Base-by-base conservation (phyloP, 2,113 vertebrate species). In the Oreocharis arfaki region DNA sequence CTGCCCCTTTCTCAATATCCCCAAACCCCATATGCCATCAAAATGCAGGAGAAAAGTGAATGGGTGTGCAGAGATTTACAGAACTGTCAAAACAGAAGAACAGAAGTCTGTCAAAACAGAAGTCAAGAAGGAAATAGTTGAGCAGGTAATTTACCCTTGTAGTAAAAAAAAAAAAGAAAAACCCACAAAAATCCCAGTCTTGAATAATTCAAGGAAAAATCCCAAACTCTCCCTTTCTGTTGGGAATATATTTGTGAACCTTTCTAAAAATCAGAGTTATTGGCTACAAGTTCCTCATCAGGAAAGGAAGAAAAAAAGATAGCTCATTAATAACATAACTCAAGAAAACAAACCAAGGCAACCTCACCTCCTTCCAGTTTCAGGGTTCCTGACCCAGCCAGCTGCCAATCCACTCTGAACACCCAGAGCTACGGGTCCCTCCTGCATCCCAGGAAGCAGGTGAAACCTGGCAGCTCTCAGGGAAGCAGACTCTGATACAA, bases 221-320 rank as follows among this genome's bases (percentile, higher is more conserved):
- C 1, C 20, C 3, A 68, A 44, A 68, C 5, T 32, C 2, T 52
- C 6, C 7, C 33, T 60, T 89, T 84, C 52, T 23, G 26, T 10
- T 24, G 5, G 8, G 33, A 80, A 42, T 5, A 1, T 39, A 81
- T 19, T 55, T 0, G 1, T 39, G 5, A 89, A 68, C 23, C 6
- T 55, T 56, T 65, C 69, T 23, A 74, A 84, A 87, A 94, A 75
- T 41, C n/a, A 46, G 59, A 87, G 15, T n/a, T 86, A 53, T 13
- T 16, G 10, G 2, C 32, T 64, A 56, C 20, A 50, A 77, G 2
- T 44, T 21, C 27, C 21, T 89, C 9, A 83, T 8, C 7, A 63
- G 8, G 10, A 0, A 0, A 3, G 10, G 5, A 4, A 28, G 22
- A 26, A 12, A 8, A 33, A 22, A 32, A 10, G 1, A 11, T 3